A percentile compares a stretch with the other conserved stretches of the same genome.
These are phyloP conservation scores for Prosopocoilus inquinatus DNA, from an alignment of 2,888 invertebrate genomes.

Conservation along the genomic window DNA sequence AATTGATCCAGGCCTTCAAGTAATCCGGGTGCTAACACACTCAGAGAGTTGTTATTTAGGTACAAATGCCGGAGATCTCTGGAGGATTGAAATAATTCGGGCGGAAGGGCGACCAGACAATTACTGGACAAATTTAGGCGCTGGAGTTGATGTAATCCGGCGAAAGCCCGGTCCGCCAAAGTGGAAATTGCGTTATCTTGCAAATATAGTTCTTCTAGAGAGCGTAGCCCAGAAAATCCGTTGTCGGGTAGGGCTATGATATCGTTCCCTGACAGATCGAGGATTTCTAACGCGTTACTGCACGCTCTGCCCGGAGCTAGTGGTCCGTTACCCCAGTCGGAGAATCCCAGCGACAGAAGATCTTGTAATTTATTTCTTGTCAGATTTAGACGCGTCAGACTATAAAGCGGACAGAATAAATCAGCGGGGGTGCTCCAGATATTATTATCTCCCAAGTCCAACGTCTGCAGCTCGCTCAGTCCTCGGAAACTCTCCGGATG, in stretches of 20 bases:
- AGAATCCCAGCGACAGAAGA: conserved; percentile 71
- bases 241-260: conserved; percentile 69
- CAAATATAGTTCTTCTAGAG: conserved; percentile 67
- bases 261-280: conserved; percentile 75
- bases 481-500: conserved; percentile 70
- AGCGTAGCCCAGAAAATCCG: conserved; percentile 67
- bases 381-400: conserved; percentile 68
- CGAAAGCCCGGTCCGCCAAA: conserved; percentile 72
- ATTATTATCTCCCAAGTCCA: conserved; percentile 74
- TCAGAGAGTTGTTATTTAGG: conserved; percentile 74
- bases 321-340: conserved; percentile 69
- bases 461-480: conserved; percentile 62
- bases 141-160: conserved; percentile 66
- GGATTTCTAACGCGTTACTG: conserved; percentile 64
- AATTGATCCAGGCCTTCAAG: conserved; percentile 72
- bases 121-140: conserved; percentile 79
- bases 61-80: conserved; percentile 70
- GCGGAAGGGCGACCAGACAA: conserved; percentile 71
- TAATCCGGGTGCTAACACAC: conserved; percentile 71
- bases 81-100: conserved; percentile 74
- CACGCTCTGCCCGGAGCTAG: conserved; percentile 61
- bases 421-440: conserved; percentile 73
- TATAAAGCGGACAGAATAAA: conserved; percentile 69
- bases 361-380: conserved; percentile 78
- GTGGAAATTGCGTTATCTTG: conserved; percentile 75